A percentile compares a stretch with the other conserved stretches of the same genome.
Conservation (phyloP, 2,113 vertebrate species). For the Himantopus leucocephalus region DNA sequence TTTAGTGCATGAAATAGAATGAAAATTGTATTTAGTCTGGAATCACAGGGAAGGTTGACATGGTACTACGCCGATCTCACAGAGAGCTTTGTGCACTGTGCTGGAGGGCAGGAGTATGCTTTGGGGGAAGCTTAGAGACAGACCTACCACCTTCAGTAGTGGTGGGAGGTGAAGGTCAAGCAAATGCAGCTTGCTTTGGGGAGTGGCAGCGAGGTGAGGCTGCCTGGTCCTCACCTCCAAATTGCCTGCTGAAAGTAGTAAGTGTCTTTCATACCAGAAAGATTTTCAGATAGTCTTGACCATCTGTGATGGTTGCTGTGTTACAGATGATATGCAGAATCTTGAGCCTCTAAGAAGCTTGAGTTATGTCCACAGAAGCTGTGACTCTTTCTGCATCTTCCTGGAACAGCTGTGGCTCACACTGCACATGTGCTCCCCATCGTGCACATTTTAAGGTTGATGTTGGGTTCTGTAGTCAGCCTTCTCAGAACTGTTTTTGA, state of each 20-base stretch:
- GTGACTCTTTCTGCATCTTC: neutral
- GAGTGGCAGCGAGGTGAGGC: neutral
- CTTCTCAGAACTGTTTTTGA: neutral
- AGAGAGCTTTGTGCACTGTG: neutral
- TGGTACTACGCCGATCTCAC: neutral
- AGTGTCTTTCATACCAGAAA: neutral
- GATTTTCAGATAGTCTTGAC: neutral
- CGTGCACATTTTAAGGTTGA: neutral
- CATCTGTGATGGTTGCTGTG: neutral
- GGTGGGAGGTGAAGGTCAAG: neutral
- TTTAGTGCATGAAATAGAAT: neutral
- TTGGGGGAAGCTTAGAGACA: neutral
- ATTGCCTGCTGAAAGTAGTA: neutral
- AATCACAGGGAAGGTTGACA: neutral
- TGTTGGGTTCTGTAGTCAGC: neutral
- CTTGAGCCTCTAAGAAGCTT: neutral
- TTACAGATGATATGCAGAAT: neutral
- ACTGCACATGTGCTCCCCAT: accelerated
- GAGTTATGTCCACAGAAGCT: neutral
- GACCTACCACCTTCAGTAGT: neutral
- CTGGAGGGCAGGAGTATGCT: neutral
- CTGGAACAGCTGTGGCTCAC: neutral
- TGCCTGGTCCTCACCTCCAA: neutral
- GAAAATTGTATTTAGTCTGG: neutral
- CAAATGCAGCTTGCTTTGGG: neutral